Percentiles rank a stretch among this genome's conserved stretches.
These are phyloP conservation scores for Gymnorhina tibicen DNA, from an alignment of 2,113 vertebrate genomes.

Conservation along the genomic window DNA sequence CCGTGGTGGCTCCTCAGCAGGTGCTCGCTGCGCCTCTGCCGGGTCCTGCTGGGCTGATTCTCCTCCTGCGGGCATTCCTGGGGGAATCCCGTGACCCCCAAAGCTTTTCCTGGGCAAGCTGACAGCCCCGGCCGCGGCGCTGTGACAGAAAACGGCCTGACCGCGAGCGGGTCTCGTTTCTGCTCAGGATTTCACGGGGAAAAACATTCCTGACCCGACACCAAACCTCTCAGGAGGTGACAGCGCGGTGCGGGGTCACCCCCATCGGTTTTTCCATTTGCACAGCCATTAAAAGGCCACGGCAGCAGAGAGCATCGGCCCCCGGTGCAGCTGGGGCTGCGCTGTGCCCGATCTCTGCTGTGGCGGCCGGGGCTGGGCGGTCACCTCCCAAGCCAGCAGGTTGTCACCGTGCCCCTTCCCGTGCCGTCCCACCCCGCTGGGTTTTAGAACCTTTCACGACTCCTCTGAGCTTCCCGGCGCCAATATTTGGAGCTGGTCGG, in stretches of 20 bases:
- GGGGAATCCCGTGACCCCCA: no score
- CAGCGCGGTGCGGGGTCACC: not conserved
- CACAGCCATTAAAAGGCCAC: not conserved
- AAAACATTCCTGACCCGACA: not conserved
- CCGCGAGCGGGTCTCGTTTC: accelerated
- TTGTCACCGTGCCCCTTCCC: not conserved
- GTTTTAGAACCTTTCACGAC: not conserved
- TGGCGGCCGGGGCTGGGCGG: not conserved
- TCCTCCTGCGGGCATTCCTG: not conserved
- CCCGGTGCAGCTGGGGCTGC: not conserved
- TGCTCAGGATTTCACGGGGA: not conserved
- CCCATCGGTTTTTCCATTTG: not conserved
- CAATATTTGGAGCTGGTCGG: not conserved
- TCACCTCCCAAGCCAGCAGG: not conserved
- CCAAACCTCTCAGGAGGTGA: not conserved
- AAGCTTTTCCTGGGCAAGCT: not conserved
- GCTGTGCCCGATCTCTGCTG: not conserved
- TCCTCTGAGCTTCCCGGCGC: not conserved
- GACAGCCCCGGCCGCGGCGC: not conserved
- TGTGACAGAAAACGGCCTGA: accelerated
- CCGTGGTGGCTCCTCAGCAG: accelerated
- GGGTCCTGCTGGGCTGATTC: not conserved
- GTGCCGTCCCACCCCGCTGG: not conserved
- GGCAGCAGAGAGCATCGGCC: not conserved
- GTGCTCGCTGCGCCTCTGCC: not conserved